Evolutionary conservation across 2,113 vertebrate genomes (phyloP), one percentile per base, ranked within the genome.

Genomic region (Hylia prasina): DNA sequence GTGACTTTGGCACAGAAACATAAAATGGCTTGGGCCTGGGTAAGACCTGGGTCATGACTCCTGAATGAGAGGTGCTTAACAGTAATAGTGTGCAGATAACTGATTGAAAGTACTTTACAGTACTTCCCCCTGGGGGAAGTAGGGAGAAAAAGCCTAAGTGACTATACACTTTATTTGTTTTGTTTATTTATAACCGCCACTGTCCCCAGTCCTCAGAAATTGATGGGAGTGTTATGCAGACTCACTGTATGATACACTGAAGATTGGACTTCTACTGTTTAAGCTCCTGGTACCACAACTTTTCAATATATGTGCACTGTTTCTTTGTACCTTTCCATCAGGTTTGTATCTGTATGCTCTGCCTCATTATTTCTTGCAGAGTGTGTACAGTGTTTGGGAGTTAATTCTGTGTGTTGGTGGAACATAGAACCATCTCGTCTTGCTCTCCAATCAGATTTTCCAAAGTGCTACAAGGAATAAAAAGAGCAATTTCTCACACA

Each of bases 81-180:
- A 58, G 18, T 6, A 35, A 2, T 8, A 40, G 5, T 16, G 16
- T 45, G 22, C 6, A 64, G 48, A 57, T 35, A 68, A n/a, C 2
- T 37, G 7, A 30, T 42, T 17, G 20, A 63, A 15, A 45, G 2
- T 13, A 3, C 11, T 57, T 70, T 53, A 13, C 44, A 25, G 42
- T n/a, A n/a, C n/a, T n/a, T n/a, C n/a, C n/a, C 44, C 21, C 18
- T 22, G 10, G 3, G 4, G 5, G 4, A 78, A 47, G 6, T 31
- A 61, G 21, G 6, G 4, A 51, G 33, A 54, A 77, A 88, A 85
- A 44, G 1, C 35, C 15, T 11, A 45, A 72, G 3, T 16, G 10
- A 65, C 18, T 42, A 11, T 0, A 0, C 0, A 0, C 31, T 79
- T 83, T 37, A 3, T 53, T 51, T 63, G 9, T 2, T 65, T 39